These are phyloP conservation scores for Nasonia longicornis DNA, from an alignment of 1,140 invertebrate genomes.

Conservation along the genomic window DNA sequence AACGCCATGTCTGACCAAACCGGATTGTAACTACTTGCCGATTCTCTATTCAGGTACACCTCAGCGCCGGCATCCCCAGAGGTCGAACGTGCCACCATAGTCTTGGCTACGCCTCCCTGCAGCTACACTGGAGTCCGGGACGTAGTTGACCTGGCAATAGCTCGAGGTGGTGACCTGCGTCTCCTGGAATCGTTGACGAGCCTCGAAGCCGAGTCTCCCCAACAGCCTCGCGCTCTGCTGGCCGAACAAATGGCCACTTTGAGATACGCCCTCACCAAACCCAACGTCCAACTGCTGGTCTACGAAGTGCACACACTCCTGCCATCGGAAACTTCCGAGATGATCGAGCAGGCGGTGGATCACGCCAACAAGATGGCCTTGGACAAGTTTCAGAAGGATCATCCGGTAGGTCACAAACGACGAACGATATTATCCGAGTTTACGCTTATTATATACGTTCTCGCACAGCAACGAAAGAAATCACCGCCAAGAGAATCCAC, in stretches of 20 bases:
- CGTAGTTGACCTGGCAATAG: slow-evolving; percentile 76
- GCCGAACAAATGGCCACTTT: slow-evolving; percentile 60
- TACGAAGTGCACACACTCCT: slow-evolving; percentile 68
- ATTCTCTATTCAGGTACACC: slow-evolving; percentile 50
- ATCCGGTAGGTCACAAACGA: slow-evolving; percentile 46
- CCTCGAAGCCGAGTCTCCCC: slow-evolving; percentile 42
- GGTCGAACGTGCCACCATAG: slow-evolving; percentile 78
- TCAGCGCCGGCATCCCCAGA: slow-evolving; percentile 53
- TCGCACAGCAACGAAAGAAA: slow-evolving; percentile 40
- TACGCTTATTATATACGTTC: background rate
- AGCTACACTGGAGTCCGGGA: slow-evolving; percentile 81
- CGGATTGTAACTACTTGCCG: background rate
- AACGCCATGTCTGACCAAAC: background rate
- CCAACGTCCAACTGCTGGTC: slow-evolving; percentile 67
- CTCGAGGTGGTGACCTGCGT: slow-evolving; percentile 57
- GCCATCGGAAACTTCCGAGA: slow-evolving; percentile 63
- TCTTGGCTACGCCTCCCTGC: slow-evolving; percentile 80
- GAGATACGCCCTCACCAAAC: slow-evolving; percentile 59
- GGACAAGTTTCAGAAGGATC: slow-evolving; percentile 63
- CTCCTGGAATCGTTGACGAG: slow-evolving; percentile 59
- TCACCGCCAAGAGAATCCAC: slow-evolving; percentile 39
- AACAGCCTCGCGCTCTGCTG: slow-evolving; percentile 52
- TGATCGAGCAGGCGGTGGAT: slow-evolving; percentile 62
- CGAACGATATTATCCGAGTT: background rate
- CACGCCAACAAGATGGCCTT: slow-evolving; percentile 64